Evolutionary conservation across 2,797 vertebrate species (phyloP).

Genomic region (Nyctibius grandis): DNA sequence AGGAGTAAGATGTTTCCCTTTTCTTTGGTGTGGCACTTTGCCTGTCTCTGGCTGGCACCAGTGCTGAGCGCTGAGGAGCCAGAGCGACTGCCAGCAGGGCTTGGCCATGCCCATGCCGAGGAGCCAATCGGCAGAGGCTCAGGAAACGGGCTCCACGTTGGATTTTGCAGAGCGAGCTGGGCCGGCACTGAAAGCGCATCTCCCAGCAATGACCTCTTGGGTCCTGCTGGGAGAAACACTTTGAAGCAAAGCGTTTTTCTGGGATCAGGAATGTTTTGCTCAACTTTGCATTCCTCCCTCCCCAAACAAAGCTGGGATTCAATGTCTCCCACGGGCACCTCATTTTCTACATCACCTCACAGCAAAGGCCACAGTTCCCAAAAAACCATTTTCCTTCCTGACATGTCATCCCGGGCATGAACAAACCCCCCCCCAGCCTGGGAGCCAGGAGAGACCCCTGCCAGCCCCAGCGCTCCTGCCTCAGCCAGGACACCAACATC

Average conservation of each 20-base stretch:
- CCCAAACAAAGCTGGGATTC: not conserved
- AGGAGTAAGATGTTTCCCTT: slow-evolving; percentile 62
- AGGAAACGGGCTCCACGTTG: slow-evolving; percentile 10
- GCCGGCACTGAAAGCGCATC: not conserved
- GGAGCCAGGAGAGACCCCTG: not conserved
- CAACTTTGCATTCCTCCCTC: slow-evolving; percentile 2
- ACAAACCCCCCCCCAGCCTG: fast-evolving
- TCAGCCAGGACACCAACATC: not conserved
- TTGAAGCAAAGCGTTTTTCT: not conserved
- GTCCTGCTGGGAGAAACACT: not conserved
- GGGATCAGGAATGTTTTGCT: slow-evolving; percentile 22
- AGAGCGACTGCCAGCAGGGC: slow-evolving; percentile 63
- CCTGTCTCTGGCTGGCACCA: slow-evolving; percentile 62
- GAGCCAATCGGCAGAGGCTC: not conserved
- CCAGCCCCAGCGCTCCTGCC: not conserved
- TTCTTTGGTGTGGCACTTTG: slow-evolving; percentile 54
- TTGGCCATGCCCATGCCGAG: slow-evolving; percentile 61
- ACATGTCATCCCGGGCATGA: not conserved
- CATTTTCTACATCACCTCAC: fast-evolving
- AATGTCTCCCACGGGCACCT: not conserved
- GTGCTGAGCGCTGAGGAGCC: slow-evolving; percentile 32
- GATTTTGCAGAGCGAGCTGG: not conserved
- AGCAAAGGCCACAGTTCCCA: not conserved
- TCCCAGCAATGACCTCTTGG: slow-evolving; percentile 1
- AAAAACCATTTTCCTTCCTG: not conserved